Evolutionary conservation across 2,888 invertebrate species (phyloP).

Genomic region (Scelioninae gen. 1): DNA sequence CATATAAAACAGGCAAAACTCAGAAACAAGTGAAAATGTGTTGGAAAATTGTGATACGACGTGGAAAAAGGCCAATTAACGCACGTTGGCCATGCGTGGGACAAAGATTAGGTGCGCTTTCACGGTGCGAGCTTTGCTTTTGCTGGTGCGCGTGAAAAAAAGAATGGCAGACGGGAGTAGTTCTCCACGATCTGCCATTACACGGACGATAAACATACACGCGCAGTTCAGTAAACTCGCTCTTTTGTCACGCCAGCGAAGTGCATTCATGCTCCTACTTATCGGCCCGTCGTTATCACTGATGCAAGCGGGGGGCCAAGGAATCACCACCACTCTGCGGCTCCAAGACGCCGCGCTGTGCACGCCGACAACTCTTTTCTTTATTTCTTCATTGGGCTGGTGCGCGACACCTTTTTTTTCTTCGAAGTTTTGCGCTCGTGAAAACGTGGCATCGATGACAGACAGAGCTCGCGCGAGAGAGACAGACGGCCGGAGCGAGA

Average conservation of each 20-base stretch:
- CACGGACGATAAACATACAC: constrained; percentile 69
- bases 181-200: constrained; percentile 63
- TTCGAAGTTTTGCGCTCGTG: constrained; percentile 51
- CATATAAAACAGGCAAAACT: background rate
- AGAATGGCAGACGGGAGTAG: constrained; percentile 58
- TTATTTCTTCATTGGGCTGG: constrained; percentile 38
- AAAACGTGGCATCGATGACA: constrained; percentile 39
- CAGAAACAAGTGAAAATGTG: constrained; percentile 5
- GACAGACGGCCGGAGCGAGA: too few species aligned
- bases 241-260: constrained; percentile 69
- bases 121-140: constrained; percentile 62
- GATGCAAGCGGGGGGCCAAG: constrained; percentile 1
- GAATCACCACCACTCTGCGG: constrained; percentile 23
- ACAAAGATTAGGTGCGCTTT: constrained; percentile 52
- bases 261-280: constrained; percentile 62
- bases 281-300: constrained; percentile 62
- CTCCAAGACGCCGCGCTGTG: too few species aligned
- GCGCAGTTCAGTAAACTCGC: constrained; percentile 71
- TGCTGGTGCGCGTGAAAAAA: constrained; percentile 55
- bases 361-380: too few species aligned
- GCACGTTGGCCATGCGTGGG: constrained; percentile 2
- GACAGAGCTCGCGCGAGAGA: too few species aligned
- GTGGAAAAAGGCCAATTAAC: constrained; percentile 32
- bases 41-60: too few species aligned
- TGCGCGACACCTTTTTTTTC: constrained; percentile 33